Evolutionary conservation across 1,140 invertebrate genomes (phyloP), one percentile per base, ranked within the genome.

Genomic region (Lordiphosa collinella): DNA sequence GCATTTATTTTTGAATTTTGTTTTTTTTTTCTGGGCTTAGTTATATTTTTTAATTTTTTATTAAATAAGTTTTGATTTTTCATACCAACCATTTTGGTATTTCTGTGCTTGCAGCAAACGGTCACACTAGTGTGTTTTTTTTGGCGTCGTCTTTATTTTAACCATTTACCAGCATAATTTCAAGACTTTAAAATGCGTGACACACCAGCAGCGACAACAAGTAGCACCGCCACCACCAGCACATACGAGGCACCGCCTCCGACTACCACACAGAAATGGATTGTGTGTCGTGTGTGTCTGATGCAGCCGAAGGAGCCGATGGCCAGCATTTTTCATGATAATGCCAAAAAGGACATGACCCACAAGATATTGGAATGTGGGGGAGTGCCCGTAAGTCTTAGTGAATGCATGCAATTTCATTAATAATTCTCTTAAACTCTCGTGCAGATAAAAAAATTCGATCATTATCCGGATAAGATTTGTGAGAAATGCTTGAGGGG

Each of bases 401-500:
- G 6, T 10, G 4, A 7, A 4, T 8, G 6, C 9, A 2, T 4
- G 7, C 6, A 9, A 4, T 10, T 32, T 1, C 0, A 16, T 48
- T 0, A 4, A 14, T 2, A 7, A 5, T 22, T 1, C 4, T 0
- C 1, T 32, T 1, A 6, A 6, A 25, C 16, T 8, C 3, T 8
- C 18, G 1, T 18, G 32, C 40, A 88, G 86, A 88, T 88, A 18
- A 88, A 84, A 31, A 73, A 79, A 51, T 88, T 86, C 14, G 86
- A 88, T 56, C 86, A 88, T 32, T 88, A 88, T 57, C 86, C 86
- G 9, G 86, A 88, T 38, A 88, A 88, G 50, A 88, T 88, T 36
- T 88, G 86, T 32, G 66, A 68, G 11, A 88, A 72, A 38, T 88
- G 86, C 48, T 58, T 63, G 2, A 82, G 68, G 13, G 66, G 69